Conservation (phyloP, 2,113 vertebrate genomes). For the Morphnarchus princeps region DNA sequence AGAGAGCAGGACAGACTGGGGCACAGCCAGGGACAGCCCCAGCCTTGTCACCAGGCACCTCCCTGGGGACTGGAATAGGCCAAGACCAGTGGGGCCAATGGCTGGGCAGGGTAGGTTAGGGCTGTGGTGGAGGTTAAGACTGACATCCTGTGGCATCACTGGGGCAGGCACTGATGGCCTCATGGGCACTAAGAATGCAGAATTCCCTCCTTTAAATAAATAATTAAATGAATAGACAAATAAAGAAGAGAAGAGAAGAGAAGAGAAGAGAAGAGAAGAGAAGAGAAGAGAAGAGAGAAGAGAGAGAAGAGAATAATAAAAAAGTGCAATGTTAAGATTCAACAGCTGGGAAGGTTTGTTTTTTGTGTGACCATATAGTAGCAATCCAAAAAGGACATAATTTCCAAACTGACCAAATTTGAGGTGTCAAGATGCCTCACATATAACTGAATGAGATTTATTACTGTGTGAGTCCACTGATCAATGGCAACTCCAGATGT, state of each 20-base stretch:
- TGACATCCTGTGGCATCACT: neutral
- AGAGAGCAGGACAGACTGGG: neutral
- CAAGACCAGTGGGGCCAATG: fast-evolving
- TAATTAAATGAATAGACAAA: too few species aligned
- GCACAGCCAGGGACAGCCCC: fast-evolving
- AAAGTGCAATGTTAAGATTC: neutral
- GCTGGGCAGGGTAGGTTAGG: neutral
- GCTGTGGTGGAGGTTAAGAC: neutral
- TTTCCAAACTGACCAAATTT: neutral
- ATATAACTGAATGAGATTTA: neutral
- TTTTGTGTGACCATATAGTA: neutral
- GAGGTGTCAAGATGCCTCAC: neutral
- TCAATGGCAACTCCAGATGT: neutral
- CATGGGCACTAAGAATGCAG: neutral
- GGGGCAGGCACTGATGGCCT: too few species aligned
- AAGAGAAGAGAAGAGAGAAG: too few species aligned
- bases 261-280: too few species aligned
- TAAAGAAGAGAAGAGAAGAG: too few species aligned
- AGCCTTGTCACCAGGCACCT: fast-evolving
- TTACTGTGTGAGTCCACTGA: neutral
- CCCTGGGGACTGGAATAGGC: neutral
- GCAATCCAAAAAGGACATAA: neutral
- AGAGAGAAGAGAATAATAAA: too few species aligned
- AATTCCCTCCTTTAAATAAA: neutral
- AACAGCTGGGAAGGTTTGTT: neutral